A percentile compares a stretch with the other conserved stretches of the same genome.
These are phyloP conservation scores for Aphaenogaster floridana DNA, from an alignment of 1,140 invertebrate genomes.

Conservation along the genomic window DNA sequence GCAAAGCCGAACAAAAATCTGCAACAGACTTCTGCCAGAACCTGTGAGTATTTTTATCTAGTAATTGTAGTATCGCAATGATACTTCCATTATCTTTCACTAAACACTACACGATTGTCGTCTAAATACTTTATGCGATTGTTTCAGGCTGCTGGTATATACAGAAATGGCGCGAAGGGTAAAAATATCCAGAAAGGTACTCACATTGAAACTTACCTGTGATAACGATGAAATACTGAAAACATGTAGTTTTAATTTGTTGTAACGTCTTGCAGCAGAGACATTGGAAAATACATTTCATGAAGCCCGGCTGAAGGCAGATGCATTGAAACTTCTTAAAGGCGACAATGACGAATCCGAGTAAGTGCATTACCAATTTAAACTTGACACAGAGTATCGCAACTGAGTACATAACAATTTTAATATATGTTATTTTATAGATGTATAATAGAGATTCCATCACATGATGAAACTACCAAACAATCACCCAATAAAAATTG, in stretches of 20 bases:
- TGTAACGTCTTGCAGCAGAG: slow-evolving; percentile 7
- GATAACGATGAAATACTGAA: background rate
- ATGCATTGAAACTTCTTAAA: slow-evolving; percentile 29
- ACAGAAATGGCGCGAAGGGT: slow-evolving; percentile 30
- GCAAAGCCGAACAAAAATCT: slow-evolving; percentile 1
- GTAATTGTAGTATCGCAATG: background rate
- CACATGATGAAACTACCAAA: background rate
- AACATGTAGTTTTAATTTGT: background rate
- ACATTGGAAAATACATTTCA: background rate
- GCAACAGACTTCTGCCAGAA: slow-evolving; percentile 6
- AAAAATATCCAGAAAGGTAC: slow-evolving; percentile 38
- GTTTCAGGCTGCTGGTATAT: slow-evolving; percentile 37
- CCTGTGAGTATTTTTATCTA: slow-evolving; percentile 9
- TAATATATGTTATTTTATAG: slow-evolving; percentile 10
- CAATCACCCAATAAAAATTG: background rate
- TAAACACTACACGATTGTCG: too few relatives aligned
- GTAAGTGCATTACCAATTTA: slow-evolving; percentile 10
- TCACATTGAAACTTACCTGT: background rate
- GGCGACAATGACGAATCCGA: slow-evolving; percentile 2
- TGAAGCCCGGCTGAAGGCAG: slow-evolving; percentile 19
- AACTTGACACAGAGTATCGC: too few relatives aligned
- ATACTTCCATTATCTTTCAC: background rate
- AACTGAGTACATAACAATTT: background rate
- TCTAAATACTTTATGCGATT: background rate
- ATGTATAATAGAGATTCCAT: too few relatives aligned